Base-by-base conservation (phyloP, 2,888 invertebrate genomes). In the Dichetophora obliterata region DNA sequence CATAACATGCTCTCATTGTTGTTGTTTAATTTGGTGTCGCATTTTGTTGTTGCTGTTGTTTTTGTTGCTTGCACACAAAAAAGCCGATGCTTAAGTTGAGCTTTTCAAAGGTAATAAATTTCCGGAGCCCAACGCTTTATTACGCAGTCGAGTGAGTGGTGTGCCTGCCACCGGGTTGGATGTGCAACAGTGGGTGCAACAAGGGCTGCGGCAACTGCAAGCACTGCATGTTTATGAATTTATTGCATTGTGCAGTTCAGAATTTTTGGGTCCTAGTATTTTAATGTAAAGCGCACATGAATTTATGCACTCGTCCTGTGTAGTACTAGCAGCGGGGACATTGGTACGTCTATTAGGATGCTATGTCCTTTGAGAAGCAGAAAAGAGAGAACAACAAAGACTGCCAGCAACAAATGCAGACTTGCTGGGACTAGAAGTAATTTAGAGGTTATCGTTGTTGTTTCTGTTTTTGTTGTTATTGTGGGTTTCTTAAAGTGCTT, bases 151-250 rank as follows among this genome's bases (percentile, higher is more conserved):
- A 69, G 59, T 63, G 73, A 57, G 73, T 73, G 59, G 52, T 69
- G 61, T 54, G 54, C 54, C 57, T 59, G 27, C 24, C 27, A 52
- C 24, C 54, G 63, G 43, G 68, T 57, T 43, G 57, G n/a, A 14
- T 52, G 34, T 14, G 59, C 27, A 50, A 57, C 27, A 54, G 68
- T 34, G 65, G 54, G 6, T 16, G 34, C 76, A 16, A 19, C 68
- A 69, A 43, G 59, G 52, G 24, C 8, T 68, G 68, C 31, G 52
- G 16, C 50, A 72, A 52, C 37, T 71, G 71, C 61, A 61, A 24
- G 76, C 71, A 16, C 71, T 73, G 73, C 80, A 81, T 82, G 84
- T 82, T 84, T 85, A 85, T 85, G 85, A 85, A 85, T 85, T 85
- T 84, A 82, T 82, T 82, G 82, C 79, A 82, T 79, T 81, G 80